These are phyloP conservation scores for Drosophila testacea DNA, from an alignment of 2,888 invertebrate genomes.

Conservation along the genomic window DNA sequence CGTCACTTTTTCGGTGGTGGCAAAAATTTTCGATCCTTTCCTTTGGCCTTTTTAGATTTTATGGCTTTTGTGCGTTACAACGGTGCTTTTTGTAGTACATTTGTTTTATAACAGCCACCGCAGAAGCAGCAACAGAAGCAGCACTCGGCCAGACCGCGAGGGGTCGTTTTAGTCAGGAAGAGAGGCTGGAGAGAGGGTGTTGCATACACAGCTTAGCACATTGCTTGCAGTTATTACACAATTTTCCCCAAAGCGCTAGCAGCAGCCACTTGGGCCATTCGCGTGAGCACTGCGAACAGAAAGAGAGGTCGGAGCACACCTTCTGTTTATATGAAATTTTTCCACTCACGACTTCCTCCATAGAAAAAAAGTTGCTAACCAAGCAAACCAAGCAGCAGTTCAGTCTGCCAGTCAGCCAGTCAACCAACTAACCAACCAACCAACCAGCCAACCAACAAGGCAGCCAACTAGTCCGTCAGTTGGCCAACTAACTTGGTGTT, in stretches of 20 bases:
- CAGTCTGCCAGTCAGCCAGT: constrained; percentile 50
- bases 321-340: constrained; percentile 73
- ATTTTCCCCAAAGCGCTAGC: constrained; percentile 75
- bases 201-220: constrained; percentile 72
- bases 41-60: constrained; percentile 79
- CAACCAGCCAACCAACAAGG: constrained; percentile 42
- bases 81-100: constrained; percentile 75
- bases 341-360: constrained; percentile 67
- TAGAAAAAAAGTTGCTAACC: constrained; percentile 62
- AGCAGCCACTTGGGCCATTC: constrained; percentile 50
- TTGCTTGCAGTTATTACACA: constrained; percentile 78
- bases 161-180: constrained; percentile 22
- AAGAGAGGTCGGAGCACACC: constrained; percentile 42
- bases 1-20: constrained; percentile 74
- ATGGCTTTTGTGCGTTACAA: constrained; percentile 79
- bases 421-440: constrained; percentile 52
- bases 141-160: constrained; percentile 32
- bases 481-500: constrained; percentile 61
- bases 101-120: constrained; percentile 77
- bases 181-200: background rate
- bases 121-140: constrained; percentile 43
- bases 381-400: constrained; percentile 58
- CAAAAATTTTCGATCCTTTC: constrained; percentile 73
- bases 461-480: constrained; percentile 49
- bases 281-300: constrained; percentile 30